Base-by-base conservation (phyloP, 2,797 vertebrate species). In the Varecia variegata region DNA sequence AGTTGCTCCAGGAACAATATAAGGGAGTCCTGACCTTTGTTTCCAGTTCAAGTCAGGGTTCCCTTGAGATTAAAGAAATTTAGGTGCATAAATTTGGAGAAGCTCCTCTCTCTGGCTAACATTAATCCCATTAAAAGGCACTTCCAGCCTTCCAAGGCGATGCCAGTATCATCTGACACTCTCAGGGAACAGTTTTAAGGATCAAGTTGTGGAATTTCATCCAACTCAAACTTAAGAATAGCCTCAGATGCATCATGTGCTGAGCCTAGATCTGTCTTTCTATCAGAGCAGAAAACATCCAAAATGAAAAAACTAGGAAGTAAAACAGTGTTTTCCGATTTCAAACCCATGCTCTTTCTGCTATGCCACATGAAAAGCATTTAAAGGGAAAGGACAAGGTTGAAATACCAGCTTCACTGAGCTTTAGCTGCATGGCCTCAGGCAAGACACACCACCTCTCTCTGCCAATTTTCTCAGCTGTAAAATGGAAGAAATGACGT, bases 171-270 rank as follows among this genome's bases (percentile, higher is more conserved):
- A 58, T 58, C n/a, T 40, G 70, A 30, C 9, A 38, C 1, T 3
- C 79, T 71, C n/a, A 52, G 47, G n/a, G 50, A 60, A 38, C 60
- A 10, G 6, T 76, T 76, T 50, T 38, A 23, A 81, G 40, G 12
- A n/a, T 87, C 60, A 88, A 45, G 58, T 32, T 89, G 85, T 79
- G 74, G 47, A 71, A 90, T 84, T 77, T 83, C 68, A 89, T 74
- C 35, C 52, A 93, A 43, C 40, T 84, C 74, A 93, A 60, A 90
- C 21, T 86, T 52, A 54, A 84, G 68, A 93, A 77, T 67, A 25
- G 5, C 25, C 54, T 7, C n/a, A 14, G 38, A 80, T 74, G 62
- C 32, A 58, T 74, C 47, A 38, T 32, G 38, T 52, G 12, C 58
- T 45, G 20, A 60, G 70, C 52, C 38, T 50, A 50, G 71, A 86